These are phyloP conservation scores for Coranthus polyacanthus DNA, from an alignment of 2,797 vertebrate species.

Conservation along the genomic window DNA sequence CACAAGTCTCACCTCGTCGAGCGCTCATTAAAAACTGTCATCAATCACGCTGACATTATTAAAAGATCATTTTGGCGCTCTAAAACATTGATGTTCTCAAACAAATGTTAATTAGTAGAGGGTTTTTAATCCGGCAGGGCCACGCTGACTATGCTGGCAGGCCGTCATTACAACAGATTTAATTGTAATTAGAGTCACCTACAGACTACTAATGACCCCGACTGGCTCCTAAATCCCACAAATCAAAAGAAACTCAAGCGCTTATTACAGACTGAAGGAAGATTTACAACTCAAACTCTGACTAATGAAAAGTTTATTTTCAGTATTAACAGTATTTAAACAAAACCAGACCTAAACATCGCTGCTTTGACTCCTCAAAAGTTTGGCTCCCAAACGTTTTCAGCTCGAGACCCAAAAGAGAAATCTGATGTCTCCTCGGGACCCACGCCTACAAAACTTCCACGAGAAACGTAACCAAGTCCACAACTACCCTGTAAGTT, in stretches of 20 bases:
- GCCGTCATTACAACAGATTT: neutral
- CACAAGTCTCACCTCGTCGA: conserved; percentile 8
- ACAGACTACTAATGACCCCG: conserved; percentile 3
- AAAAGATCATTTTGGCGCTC: conserved; percentile 29
- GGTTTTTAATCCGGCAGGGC: neutral
- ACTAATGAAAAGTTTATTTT: too few species aligned
- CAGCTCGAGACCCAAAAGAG: too few species aligned
- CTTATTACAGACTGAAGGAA: neutral
- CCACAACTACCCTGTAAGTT: too few species aligned
- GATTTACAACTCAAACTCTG: neutral
- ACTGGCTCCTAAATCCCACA: too few species aligned
- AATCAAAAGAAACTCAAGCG: neutral
- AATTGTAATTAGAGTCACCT: conserved; percentile 12
- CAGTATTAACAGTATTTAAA: too few species aligned
- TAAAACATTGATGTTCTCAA: neutral
- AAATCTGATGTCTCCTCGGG: too few species aligned
- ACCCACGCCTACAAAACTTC: too few species aligned
- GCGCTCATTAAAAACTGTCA: conserved; percentile 12
- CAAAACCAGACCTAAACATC: too few species aligned
- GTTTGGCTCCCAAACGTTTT: too few species aligned
- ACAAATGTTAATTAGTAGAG: neutral
- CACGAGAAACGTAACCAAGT: too few species aligned
- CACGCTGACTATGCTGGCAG: neutral
- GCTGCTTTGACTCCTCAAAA: too few species aligned
- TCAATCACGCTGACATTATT: conserved; percentile 30